Conservation (phyloP, 2,113 vertebrate species). For the Piaya cayana region DNA sequence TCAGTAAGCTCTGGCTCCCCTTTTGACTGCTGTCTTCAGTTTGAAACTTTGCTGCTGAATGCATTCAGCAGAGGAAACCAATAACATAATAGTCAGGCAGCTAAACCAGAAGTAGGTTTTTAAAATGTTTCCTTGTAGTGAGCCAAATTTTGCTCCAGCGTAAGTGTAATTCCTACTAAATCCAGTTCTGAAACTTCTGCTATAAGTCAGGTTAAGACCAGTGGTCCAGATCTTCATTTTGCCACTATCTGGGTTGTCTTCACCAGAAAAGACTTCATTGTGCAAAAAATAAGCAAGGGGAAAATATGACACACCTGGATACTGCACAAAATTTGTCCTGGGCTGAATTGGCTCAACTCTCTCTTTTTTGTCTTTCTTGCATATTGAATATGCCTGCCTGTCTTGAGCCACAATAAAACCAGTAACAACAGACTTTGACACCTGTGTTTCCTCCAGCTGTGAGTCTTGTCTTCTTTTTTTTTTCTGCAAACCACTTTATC, state of each 20-base stretch:
- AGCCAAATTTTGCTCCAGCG: background rate
- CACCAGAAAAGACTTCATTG: background rate
- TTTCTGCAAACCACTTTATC: slow-evolving; percentile 29
- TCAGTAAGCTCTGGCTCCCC: background rate
- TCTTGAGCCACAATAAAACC: slow-evolving; percentile 48
- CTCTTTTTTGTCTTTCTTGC: background rate
- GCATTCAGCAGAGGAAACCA: background rate
- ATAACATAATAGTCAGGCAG: background rate
- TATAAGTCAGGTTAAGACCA: background rate
- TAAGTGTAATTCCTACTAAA: background rate
- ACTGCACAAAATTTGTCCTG: background rate
- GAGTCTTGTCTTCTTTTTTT: slow-evolving; percentile 9
- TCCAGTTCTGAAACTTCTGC: background rate
- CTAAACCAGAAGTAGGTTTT: slow-evolving; percentile 5
- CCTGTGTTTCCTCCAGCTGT: slow-evolving; percentile 56
- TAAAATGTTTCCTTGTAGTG: background rate
- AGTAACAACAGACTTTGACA: slow-evolving; percentile 55
- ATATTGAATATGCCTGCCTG: background rate
- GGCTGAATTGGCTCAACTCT: background rate
- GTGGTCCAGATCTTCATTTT: background rate
- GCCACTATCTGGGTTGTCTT: background rate
- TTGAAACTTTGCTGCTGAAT: background rate
- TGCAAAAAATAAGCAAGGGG: background rate
- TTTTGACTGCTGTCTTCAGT: background rate
- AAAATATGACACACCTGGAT: slow-evolving; percentile 10